phyloP scores from a whole-genome alignment of 2,888 invertebrate species.

The Drosophila kokeensis region DNA sequence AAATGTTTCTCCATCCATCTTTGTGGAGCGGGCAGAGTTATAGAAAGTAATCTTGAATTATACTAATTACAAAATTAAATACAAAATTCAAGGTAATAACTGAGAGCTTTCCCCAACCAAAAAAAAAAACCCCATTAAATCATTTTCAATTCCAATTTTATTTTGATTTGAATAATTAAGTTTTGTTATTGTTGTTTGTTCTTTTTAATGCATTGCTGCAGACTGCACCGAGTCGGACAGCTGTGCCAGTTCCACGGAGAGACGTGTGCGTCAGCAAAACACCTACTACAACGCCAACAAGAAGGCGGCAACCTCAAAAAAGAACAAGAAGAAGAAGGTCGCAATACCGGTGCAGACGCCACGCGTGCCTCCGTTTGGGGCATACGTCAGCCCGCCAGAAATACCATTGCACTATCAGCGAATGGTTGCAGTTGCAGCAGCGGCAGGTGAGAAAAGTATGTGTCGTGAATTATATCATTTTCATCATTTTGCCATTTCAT shows the following conservation, averaged over 20 bases:
- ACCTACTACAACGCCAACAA: slow-evolving; percentile 88
- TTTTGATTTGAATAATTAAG: not conserved
- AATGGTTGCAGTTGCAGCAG: slow-evolving; percentile 72
- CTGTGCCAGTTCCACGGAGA: slow-evolving; percentile 87
- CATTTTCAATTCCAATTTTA: not conserved
- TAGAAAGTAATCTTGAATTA: not conserved
- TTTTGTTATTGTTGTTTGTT: not conserved
- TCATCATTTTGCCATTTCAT: not conserved
- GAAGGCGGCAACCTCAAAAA: slow-evolving; percentile 89
- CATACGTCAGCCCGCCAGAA: slow-evolving; percentile 89
- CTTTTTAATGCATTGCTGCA: slow-evolving; percentile 14
- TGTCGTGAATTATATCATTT: slow-evolving; percentile 50
- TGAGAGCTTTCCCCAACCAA: not conserved
- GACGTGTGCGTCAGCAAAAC: slow-evolving; percentile 87
- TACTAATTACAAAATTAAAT: not conserved
- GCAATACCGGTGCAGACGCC: slow-evolving; percentile 95
- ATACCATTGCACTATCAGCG: slow-evolving; percentile 87
- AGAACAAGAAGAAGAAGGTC: slow-evolving; percentile 90
- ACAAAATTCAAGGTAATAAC: not conserved
- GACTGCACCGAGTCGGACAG: slow-evolving; percentile 95
- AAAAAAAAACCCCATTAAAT: not conserved
- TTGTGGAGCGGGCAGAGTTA: slow-evolving; percentile 12
- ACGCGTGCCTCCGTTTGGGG: slow-evolving; percentile 90
- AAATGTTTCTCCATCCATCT: not conserved
- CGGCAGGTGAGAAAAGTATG: slow-evolving; percentile 84